Evolutionary conservation across 2,888 invertebrate species (phyloP).

Genomic region (Papilio elwesi): DNA sequence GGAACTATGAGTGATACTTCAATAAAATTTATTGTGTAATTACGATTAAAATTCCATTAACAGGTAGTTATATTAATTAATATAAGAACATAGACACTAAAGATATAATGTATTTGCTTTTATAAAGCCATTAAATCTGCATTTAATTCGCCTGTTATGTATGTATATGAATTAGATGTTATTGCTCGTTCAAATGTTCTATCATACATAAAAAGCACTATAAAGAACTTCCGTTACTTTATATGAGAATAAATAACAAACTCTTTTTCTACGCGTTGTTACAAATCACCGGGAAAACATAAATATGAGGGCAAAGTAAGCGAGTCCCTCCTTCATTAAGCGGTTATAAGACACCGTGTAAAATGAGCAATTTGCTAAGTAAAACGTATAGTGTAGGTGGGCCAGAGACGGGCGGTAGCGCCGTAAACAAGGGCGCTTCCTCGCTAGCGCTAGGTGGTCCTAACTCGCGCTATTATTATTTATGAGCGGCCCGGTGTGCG

Average conservation of each 20-base stretch:
- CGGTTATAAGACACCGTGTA: slow-evolving; percentile 80
- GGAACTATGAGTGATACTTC: slow-evolving; percentile 3
- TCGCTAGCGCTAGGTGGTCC: slow-evolving; percentile 82
- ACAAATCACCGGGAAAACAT: slow-evolving; percentile 41
- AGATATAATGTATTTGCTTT: slow-evolving; percentile 16
- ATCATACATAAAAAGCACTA: background rate
- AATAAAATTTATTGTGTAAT: slow-evolving; percentile 10
- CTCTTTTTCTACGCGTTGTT: background rate
- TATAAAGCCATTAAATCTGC: slow-evolving; percentile 18
- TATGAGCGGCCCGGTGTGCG: slow-evolving; percentile 63
- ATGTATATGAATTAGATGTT: slow-evolving; percentile 6
- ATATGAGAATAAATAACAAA: background rate
- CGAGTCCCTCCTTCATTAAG: slow-evolving; percentile 71
- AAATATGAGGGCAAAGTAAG: slow-evolving; percentile 46
- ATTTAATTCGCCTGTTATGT: slow-evolving; percentile 12
- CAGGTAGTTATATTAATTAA: slow-evolving; percentile 20
- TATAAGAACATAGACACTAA: slow-evolving; percentile 18
- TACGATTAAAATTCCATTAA: slow-evolving; percentile 22
- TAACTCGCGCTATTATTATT: slow-evolving; percentile 81
- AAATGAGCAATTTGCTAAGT: slow-evolving; percentile 81
- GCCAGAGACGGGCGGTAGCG: slow-evolving; percentile 72
- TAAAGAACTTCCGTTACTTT: background rate
- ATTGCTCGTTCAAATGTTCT: background rate
- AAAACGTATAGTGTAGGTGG: slow-evolving; percentile 81
- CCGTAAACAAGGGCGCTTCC: slow-evolving; percentile 77